Evolutionary conservation across 2,888 invertebrate genomes (phyloP).

Genomic region (Callosobruchus maculatus): DNA sequence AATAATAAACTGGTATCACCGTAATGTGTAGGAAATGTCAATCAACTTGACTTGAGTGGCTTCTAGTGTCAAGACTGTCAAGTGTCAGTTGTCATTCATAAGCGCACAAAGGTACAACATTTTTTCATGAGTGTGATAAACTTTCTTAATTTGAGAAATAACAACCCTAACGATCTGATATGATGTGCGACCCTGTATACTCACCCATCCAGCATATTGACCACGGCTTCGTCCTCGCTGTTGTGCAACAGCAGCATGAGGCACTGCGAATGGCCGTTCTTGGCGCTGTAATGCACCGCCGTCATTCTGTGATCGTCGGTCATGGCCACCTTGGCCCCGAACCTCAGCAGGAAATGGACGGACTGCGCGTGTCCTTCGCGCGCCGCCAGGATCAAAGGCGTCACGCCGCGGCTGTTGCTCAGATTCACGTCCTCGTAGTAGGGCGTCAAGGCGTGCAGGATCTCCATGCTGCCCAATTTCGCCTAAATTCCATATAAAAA

Average conservation of each 20-base stretch:
- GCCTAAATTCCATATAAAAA: constrained; percentile 43
- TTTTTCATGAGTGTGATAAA: too few relatives aligned
- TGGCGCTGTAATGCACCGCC: constrained; percentile 44
- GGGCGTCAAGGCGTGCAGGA: constrained; percentile 53
- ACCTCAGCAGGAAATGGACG: constrained; percentile 54
- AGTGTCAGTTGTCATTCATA: too few relatives aligned
- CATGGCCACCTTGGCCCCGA: constrained; percentile 55
- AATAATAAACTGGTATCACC: too few relatives aligned
- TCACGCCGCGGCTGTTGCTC: constrained; percentile 52
- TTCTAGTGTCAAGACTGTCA: too few relatives aligned
- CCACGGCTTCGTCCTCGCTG: constrained; percentile 47
- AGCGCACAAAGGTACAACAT: too few relatives aligned
- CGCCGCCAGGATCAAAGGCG: constrained; percentile 59
- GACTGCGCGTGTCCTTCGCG: constrained; percentile 55
- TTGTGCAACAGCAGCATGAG: constrained; percentile 53
- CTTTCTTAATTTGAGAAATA: too few relatives aligned
- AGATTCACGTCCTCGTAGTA: constrained; percentile 57
- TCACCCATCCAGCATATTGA: constrained; percentile 48
- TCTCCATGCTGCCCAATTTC: constrained; percentile 56
- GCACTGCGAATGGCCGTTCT: constrained; percentile 55
- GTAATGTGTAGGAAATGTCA: too few relatives aligned
- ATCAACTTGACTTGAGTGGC: too few relatives aligned
- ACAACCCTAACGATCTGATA: too few relatives aligned
- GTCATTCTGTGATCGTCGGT: constrained; percentile 45
- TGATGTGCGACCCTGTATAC: too few relatives aligned